phyloP scores from a whole-genome alignment of 2,888 invertebrate genomes.

The Selenia dentaria region DNA sequence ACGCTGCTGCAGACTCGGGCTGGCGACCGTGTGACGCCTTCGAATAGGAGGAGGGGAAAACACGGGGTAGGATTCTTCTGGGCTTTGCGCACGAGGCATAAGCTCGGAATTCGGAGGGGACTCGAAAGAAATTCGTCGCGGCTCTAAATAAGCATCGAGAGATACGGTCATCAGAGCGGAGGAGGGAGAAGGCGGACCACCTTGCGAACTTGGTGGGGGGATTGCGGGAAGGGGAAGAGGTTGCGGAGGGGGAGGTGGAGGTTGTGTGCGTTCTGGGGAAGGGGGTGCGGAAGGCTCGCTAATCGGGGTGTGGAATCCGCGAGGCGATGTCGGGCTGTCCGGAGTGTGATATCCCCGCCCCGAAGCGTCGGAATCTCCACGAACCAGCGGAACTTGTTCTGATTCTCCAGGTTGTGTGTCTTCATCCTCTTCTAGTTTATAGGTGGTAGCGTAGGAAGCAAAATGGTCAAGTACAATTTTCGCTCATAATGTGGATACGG shows the following conservation, averaged over 20 bases:
- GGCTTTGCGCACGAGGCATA: slow-evolving; percentile 87
- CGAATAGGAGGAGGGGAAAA: slow-evolving; percentile 93
- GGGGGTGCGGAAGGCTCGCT: slow-evolving; percentile 81
- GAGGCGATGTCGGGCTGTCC: slow-evolving; percentile 67
- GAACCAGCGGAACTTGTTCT: slow-evolving; percentile 70
- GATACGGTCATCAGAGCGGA: slow-evolving; percentile 94
- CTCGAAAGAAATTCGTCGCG: slow-evolving; percentile 91
- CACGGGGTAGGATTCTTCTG: slow-evolving; percentile 93
- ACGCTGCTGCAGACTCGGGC: slow-evolving; percentile 84
- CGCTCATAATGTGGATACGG: background rate
- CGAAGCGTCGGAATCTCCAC: slow-evolving; percentile 83
- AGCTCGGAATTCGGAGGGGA: slow-evolving; percentile 91
- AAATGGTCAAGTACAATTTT: slow-evolving; percentile 19
- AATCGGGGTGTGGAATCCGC: slow-evolving; percentile 92
- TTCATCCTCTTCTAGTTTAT: slow-evolving; percentile 63
- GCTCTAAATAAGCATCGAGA: slow-evolving; percentile 94
- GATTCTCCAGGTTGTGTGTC: slow-evolving; percentile 64
- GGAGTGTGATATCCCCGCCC: slow-evolving; percentile 85
- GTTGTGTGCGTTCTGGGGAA: slow-evolving; percentile 60
- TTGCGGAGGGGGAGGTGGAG: slow-evolving; percentile 84
- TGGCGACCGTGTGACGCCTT: slow-evolving; percentile 85
- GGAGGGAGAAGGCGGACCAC: slow-evolving; percentile 90
- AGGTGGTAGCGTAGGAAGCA: slow-evolving; percentile 36
- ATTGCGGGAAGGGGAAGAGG: slow-evolving; percentile 75
- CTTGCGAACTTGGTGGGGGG: slow-evolving; percentile 52